These are phyloP conservation scores for Pyrochroa serraticornis DNA, from an alignment of 2,888 invertebrate genomes.

Conservation along the genomic window DNA sequence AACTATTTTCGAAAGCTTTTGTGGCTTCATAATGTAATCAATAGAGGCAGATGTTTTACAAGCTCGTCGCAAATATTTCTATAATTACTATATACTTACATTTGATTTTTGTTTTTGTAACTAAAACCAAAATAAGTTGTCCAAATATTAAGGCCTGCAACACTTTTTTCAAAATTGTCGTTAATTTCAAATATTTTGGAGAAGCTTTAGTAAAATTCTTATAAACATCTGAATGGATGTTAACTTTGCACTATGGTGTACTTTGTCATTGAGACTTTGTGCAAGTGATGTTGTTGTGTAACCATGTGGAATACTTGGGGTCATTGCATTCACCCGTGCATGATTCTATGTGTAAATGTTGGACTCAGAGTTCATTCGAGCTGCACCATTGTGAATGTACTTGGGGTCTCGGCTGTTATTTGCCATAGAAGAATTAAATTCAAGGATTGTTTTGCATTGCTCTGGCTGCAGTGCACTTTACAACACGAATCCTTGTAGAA, in stretches of 20 bases:
- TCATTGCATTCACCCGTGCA: conserved; percentile 36
- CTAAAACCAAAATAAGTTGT: no score
- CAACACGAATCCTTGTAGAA: conserved; percentile 32
- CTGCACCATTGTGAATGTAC: conserved; percentile 41
- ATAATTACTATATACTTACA: no score
- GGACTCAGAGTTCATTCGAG: conserved; percentile 29
- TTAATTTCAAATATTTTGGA: conserved; percentile 6
- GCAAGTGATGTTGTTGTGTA: conserved; percentile 12
- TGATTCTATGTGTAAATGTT: conserved; percentile 44
- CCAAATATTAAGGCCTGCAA: no score
- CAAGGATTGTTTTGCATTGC: conserved; percentile 38
- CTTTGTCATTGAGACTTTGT: conserved; percentile 1
- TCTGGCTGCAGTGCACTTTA: conserved; percentile 46
- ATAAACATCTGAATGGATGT: neutral
- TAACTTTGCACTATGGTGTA: no score
- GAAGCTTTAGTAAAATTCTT: conserved; percentile 4
- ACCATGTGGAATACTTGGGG: neutral
- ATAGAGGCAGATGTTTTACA: no score
- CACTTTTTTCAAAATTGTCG: no score
- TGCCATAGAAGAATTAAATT: conserved; percentile 13
- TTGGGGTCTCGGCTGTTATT: conserved; percentile 32
- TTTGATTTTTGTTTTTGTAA: no score
- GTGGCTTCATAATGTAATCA: no score
- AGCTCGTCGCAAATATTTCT: no score
- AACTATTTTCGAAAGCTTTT: no score